These are phyloP conservation scores for Hirundo rustica DNA, from an alignment of 2,797 vertebrate genomes.

Conservation along the genomic window DNA sequence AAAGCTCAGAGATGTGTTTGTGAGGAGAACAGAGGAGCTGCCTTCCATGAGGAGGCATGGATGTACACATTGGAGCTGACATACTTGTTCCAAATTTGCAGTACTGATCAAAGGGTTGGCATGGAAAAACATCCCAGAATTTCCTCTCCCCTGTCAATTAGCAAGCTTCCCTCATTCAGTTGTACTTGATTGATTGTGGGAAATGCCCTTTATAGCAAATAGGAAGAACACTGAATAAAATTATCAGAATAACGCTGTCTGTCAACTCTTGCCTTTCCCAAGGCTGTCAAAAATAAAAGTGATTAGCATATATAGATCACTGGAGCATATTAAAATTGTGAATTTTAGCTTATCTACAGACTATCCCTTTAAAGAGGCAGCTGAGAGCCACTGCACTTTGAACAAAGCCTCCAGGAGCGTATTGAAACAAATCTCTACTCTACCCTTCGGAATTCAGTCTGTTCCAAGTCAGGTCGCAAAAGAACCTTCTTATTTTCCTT, in stretches of 20 bases:
- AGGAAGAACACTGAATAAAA: neutral
- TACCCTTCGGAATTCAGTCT: neutral
- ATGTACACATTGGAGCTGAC: neutral
- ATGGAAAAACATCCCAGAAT: neutral
- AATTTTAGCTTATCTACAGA: neutral
- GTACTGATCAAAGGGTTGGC: neutral
- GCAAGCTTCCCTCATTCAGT: neutral
- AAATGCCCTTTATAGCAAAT: neutral
- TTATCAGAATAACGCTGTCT: neutral
- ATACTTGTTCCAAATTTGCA: neutral
- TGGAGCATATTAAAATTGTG: neutral
- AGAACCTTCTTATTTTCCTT: neutral
- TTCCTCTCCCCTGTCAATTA: neutral
- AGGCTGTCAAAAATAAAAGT: neutral
- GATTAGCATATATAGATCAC: neutral
- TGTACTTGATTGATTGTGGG: neutral
- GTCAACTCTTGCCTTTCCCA: neutral
- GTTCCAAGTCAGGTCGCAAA: neutral
- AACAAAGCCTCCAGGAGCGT: neutral
- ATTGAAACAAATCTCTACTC: neutral
- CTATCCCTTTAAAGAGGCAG: neutral
- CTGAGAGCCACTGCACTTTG: neutral
- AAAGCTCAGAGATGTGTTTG: neutral
- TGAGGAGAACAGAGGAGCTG: neutral
- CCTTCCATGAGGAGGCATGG: neutral